Conservation (phyloP, 1,140 invertebrate genomes). For the Drosophila truncata region DNA sequence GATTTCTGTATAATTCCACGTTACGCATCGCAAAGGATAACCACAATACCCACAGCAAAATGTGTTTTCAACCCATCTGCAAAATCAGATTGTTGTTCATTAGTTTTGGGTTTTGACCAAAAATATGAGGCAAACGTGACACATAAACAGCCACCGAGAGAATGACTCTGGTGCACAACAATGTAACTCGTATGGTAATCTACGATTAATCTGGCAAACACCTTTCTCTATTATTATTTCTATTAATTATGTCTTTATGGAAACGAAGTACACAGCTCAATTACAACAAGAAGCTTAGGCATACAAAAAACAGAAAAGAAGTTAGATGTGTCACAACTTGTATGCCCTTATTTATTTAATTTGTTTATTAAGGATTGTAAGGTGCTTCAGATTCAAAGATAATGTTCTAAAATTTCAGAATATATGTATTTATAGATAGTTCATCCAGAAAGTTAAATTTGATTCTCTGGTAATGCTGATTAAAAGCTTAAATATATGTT, state of each 20-base stretch:
- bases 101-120: conserved; percentile 26
- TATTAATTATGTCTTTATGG: conserved; percentile 56
- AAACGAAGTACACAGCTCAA: not conserved
- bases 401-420: no score
- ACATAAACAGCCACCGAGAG: conserved; percentile 3
- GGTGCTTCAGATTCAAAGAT: no score
- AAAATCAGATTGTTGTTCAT: conserved; percentile 5
- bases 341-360: not conserved
- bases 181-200: not conserved
- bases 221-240: conserved; percentile 34
- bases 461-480: not conserved
- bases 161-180: not conserved
- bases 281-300: not conserved
- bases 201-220: conserved; percentile 60
- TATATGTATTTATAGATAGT: no score
- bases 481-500: not conserved
- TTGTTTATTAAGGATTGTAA: no score
- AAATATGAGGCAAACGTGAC: conserved; percentile 40
- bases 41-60: conserved; percentile 20
- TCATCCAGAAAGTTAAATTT: no score
- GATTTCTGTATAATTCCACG: not conserved
- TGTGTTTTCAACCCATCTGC: not conserved
- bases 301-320: not conserved
- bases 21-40: not conserved
- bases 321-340: not conserved